phyloP scores from a whole-genome alignment of 1,140 invertebrate genomes.

The Drosophila takahashii region DNA sequence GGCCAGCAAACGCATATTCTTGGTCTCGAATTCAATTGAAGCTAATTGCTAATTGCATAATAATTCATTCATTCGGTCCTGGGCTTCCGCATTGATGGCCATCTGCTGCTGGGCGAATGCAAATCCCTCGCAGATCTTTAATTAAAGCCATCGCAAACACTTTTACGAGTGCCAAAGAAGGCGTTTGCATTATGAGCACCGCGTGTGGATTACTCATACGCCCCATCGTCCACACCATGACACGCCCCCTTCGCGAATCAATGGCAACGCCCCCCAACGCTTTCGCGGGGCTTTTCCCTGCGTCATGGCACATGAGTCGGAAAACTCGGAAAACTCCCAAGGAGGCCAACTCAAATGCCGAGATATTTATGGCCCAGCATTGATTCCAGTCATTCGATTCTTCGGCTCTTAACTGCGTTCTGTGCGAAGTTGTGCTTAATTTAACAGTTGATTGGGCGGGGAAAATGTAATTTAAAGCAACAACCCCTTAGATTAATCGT shows the following conservation, averaged over 20 bases:
- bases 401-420: slow-evolving; percentile 24
- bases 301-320: slow-evolving; percentile 48
- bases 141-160: slow-evolving; percentile 67
- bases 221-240: slow-evolving; percentile 43
- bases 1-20: slow-evolving; percentile 55
- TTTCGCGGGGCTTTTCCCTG: slow-evolving; percentile 30
- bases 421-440: slow-evolving; percentile 28
- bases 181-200: slow-evolving; percentile 55
- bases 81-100: slow-evolving; percentile 50
- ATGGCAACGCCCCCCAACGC: slow-evolving; percentile 25
- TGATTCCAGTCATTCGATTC: slow-evolving; percentile 27
- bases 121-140: slow-evolving; percentile 51
- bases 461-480: slow-evolving; percentile 19
- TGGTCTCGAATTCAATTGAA: slow-evolving; percentile 66
- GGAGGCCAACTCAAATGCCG: slow-evolving; percentile 38
- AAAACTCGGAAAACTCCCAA: slow-evolving; percentile 21
- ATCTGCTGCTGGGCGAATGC: slow-evolving; percentile 32
- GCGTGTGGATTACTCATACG: slow-evolving; percentile 75
- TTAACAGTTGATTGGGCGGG: slow-evolving; percentile 5
- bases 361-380: slow-evolving; percentile 45
- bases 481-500: neutral
- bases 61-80: slow-evolving; percentile 67
- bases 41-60: slow-evolving; percentile 83
- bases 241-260: slow-evolving; percentile 34
- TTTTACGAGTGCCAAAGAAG: slow-evolving; percentile 38